These are phyloP conservation scores for Atractosteus spatula DNA, from an alignment of 2,113 vertebrate species.

Conservation along the genomic window DNA sequence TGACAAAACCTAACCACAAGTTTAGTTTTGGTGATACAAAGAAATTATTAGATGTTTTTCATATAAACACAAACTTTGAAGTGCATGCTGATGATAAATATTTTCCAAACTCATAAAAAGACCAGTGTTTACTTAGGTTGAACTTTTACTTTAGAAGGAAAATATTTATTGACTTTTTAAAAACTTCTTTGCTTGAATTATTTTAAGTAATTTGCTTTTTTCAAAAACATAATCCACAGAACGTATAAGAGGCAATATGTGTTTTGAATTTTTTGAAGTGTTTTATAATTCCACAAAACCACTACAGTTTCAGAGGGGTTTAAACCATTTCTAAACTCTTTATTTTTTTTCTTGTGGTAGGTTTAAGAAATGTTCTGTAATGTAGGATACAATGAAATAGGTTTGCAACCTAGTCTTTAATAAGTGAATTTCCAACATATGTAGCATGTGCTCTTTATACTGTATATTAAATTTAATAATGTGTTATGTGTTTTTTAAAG, in stretches of 20 bases:
- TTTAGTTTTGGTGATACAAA: conserved; percentile 52
- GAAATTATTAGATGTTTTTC: conserved; percentile 12
- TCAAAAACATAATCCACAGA: conserved; percentile 62
- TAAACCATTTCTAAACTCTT: conserved; percentile 39
- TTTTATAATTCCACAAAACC: conserved; percentile 57
- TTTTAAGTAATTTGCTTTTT: conserved; percentile 59
- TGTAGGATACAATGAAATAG: too few species aligned
- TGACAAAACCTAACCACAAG: conserved; percentile 51
- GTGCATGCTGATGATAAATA: conserved; percentile 31
- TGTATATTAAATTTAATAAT: too few species aligned
- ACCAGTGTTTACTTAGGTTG: conserved; percentile 2
- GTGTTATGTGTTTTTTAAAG: too few species aligned
- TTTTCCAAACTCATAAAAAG: conserved; percentile 13
- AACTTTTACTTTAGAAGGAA: conserved; percentile 34
- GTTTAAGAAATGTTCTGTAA: neutral
- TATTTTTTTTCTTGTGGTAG: conserved; percentile 4
- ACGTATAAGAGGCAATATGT: conserved; percentile 55
- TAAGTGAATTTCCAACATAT: too few species aligned
- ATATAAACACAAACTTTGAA: conserved; percentile 27
- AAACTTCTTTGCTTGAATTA: conserved; percentile 48
- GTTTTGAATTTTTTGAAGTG: conserved; percentile 57
- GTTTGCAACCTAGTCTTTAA: too few species aligned
- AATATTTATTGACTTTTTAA: conserved; percentile 43
- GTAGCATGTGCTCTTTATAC: too few species aligned
- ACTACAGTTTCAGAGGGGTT: conserved; percentile 55